A percentile compares a stretch with the other conserved stretches of the same genome.
Evolutionary conservation across 2,888 invertebrate genomes (phyloP).

Genomic region (Leptinotarsa rubiginosa): DNA sequence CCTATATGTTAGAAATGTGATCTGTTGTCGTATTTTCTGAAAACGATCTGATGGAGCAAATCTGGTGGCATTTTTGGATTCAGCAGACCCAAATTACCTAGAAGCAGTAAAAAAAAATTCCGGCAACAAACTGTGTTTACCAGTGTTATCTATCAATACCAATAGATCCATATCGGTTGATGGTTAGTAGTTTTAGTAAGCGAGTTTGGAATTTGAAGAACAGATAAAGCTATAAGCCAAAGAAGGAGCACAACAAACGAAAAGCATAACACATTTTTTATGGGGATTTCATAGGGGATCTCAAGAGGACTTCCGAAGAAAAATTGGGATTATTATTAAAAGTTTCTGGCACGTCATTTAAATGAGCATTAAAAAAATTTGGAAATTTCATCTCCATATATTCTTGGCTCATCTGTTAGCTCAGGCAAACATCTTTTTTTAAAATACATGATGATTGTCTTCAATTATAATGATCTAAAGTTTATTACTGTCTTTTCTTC

Average conservation of each 20-base stretch:
- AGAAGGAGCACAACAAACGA: constrained; percentile 8
- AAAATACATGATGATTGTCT: neutral
- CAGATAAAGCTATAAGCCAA: neutral
- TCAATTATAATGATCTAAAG: neutral
- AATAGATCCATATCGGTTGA: neutral
- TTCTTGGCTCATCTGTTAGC: neutral
- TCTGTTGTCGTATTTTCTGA: no score
- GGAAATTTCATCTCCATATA: no score
- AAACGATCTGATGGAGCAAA: no score
- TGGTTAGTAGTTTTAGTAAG: neutral
- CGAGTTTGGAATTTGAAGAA: neutral
- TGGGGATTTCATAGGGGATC: neutral
- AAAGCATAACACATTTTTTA: constrained; percentile 2
- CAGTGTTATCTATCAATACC: neutral
- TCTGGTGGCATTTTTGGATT: no score
- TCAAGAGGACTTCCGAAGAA: neutral
- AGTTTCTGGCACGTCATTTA: neutral
- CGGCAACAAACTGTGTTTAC: no score
- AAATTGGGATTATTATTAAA: neutral
- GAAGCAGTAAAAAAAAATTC: no score
- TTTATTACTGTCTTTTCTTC: constrained; percentile 33
- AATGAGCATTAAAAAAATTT: no score
- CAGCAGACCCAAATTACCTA: no score
- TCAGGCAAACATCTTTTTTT: no score
- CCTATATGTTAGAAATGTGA: no score